phyloP scores from a whole-genome alignment of 2,113 vertebrate genomes.

The Vanacampus margaritifer region DNA sequence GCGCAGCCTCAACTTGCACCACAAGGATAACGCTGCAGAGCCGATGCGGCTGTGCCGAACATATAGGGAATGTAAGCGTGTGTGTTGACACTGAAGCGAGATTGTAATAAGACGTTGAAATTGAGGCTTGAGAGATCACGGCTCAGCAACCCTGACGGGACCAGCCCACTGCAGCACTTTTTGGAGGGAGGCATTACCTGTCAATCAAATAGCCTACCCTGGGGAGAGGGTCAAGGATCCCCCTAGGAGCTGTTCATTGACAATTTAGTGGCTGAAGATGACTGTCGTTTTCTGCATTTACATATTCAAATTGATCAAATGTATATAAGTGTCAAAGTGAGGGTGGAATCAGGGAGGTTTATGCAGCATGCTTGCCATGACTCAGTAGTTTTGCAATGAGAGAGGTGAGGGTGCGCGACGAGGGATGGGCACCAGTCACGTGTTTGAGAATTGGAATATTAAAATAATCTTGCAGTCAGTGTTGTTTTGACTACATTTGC shows the following conservation, averaged over 20 bases:
- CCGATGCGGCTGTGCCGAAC: background rate
- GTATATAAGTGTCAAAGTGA: too few species aligned
- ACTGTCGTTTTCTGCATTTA: background rate
- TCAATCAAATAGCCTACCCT: conserved; percentile 8
- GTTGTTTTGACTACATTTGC: background rate
- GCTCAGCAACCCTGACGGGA: conserved; percentile 51
- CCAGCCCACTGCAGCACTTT: conserved; percentile 74
- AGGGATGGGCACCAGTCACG: conserved; percentile 9
- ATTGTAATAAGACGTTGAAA: conserved; percentile 3
- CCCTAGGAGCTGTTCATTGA: background rate
- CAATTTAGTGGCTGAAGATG: background rate
- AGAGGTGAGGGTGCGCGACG: background rate
- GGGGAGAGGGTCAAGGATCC: conserved; percentile 13
- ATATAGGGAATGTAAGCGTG: background rate
- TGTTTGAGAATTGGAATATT: conserved; percentile 3
- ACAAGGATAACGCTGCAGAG: background rate
- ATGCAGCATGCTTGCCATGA: conserved; percentile 11
- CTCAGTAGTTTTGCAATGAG: conserved; percentile 24
- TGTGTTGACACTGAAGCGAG: background rate
- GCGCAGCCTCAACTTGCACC: conserved; percentile 20
- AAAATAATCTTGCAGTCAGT: background rate
- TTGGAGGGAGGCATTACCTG: conserved; percentile 48
- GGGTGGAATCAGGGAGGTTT: background rate
- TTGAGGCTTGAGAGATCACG: conserved; percentile 4
- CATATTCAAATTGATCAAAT: background rate